phyloP scores from a whole-genome alignment of 2,113 vertebrate species.

The Campylomormyrus tamandua region DNA sequence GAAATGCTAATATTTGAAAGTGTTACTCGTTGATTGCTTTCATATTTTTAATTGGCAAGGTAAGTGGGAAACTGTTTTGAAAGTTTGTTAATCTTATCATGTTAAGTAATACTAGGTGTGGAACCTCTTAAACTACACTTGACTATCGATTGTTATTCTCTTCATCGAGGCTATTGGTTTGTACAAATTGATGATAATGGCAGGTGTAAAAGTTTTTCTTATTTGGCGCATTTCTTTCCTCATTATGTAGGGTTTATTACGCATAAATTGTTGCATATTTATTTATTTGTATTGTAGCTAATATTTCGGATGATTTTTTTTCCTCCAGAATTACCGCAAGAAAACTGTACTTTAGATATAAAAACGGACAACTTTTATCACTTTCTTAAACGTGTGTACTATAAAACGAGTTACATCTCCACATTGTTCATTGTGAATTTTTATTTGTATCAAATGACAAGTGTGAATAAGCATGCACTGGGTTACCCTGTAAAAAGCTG shows the following conservation, averaged over 20 bases:
- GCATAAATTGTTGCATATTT: not conserved
- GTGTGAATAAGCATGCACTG: not conserved
- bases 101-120: not conserved
- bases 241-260: not conserved
- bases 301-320: not conserved
- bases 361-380: not conserved
- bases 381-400: not conserved
- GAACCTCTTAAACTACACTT: not conserved
- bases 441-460: not conserved
- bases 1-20: constrained; percentile 8
- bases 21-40: not conserved
- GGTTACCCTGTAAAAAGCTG: not conserved
- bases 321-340: not conserved
- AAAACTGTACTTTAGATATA: not conserved
- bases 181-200: not conserved
- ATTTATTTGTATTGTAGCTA: not conserved
- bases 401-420: not conserved
- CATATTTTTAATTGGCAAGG: not conserved
- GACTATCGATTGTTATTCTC: not conserved
- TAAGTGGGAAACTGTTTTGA: not conserved
- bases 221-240: not conserved
- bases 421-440: not conserved
- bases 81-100: constrained; percentile 6
- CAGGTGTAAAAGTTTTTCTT: not conserved
- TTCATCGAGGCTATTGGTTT: not conserved